Evolutionary conservation across 2,113 vertebrate genomes (phyloP).

Genomic region (Budorcas taxicolor): DNA sequence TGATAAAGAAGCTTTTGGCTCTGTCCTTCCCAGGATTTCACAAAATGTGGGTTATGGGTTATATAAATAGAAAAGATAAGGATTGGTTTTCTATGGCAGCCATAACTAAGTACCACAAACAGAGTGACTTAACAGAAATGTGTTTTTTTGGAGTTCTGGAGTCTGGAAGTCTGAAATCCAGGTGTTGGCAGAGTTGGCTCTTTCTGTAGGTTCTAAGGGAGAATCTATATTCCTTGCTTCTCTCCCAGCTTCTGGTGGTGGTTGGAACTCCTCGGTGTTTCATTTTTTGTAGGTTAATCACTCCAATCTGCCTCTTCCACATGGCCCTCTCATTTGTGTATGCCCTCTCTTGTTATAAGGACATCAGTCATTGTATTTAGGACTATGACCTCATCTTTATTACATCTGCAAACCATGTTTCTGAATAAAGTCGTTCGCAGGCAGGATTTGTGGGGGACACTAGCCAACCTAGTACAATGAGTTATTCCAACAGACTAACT

Average conservation of each 20-base stretch:
- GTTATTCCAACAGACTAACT: neutral
- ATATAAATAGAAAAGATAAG: neutral
- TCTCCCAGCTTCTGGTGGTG: neutral
- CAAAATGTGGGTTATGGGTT: neutral
- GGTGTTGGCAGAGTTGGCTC: neutral
- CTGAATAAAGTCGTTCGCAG: neutral
- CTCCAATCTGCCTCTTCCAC: neutral
- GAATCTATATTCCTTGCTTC: neutral
- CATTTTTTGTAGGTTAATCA: neutral
- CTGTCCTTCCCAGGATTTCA: neutral
- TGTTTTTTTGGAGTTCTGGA: neutral
- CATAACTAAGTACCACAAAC: neutral
- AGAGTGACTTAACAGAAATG: neutral
- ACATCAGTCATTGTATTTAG: neutral
- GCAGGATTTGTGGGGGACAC: neutral
- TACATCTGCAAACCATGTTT: neutral
- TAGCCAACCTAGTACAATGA: neutral
- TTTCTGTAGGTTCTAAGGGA: neutral
- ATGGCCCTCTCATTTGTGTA: neutral
- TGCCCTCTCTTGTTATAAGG: neutral
- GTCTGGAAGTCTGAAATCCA: neutral
- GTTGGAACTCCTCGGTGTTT: neutral
- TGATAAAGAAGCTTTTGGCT: neutral
- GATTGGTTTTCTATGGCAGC: neutral
- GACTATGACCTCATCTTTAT: neutral